Base-by-base conservation (phyloP, 1,140 invertebrate genomes). In the Brachionus angularis region DNA sequence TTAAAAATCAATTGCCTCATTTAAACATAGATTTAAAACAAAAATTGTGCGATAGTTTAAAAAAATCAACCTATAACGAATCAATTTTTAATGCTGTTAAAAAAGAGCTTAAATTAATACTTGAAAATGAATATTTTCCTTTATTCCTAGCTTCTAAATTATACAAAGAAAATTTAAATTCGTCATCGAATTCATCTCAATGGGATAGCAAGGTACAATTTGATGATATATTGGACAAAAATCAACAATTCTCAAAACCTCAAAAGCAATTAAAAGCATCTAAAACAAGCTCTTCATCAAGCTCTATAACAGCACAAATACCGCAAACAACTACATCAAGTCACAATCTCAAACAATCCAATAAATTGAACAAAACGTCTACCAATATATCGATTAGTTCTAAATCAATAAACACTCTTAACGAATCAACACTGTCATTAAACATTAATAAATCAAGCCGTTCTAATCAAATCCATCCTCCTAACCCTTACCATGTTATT, bases 11-110 rank as follows among this genome's bases (percentile, higher is more conserved):
- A 29, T 18, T 67, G 5, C 62, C 62, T 31, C 36, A 67, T 23
- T 25, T 67, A 12, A 67, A 67, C 18, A 7, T 18, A 34, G 62
- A 67, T 2, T n/a, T 67, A n/a, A 67, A 67, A 23, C 42, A 46
- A 33, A 67, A 67, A 14, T 23, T 67, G 1, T 47, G 47, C 27
- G 62, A 67, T n/a, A 47, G 42, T 47, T 42, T 67, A 5, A 46
- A 47, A 67, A 67, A 67, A 47, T 21, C 7, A 16, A 67, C 62
- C 29, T 67, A 67, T 27, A 67, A 67, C 25, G 62, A 67, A n/a
- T 31, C 23, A n/a, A 25, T 67, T 7, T 67, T 67, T 34, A 67
- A 50, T n/a, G 42, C 42, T 2, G 62, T 67, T 8, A 67, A 67
- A n/a, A 46, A 50, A 25, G 62, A 67, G 18, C 27, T 67, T 1